A percentile compares a stretch with the other conserved stretches of the same genome.
Conservation (phyloP, 1,140 invertebrate species). For the Penaeus chinensis region DNA sequence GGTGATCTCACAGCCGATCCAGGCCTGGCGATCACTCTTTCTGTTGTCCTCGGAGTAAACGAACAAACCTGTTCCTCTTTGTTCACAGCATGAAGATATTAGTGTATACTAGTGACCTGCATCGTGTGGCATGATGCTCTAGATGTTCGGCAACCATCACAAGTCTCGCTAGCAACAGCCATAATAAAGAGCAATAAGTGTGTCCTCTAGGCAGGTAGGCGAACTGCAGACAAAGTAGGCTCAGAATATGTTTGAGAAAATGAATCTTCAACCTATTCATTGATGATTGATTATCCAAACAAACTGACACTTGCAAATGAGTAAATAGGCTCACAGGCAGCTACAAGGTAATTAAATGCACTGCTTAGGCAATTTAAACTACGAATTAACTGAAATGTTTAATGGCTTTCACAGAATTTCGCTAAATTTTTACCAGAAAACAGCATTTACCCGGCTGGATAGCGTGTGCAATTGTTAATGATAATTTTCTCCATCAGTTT, state of each 20-base stretch:
- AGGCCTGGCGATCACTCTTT: not conserved
- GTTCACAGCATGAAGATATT: slow-evolving; percentile 11
- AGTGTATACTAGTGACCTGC: slow-evolving; percentile 2
- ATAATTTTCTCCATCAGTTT: too few species aligned
- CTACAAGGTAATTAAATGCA: too few species aligned
- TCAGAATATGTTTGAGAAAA: slow-evolving; percentile 5
- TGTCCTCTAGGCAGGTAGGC: slow-evolving; percentile 30
- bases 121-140: slow-evolving; percentile 14
- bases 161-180: slow-evolving; percentile 26
- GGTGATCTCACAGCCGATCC: not conserved
- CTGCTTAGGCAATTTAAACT: too few species aligned
- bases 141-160: slow-evolving; percentile 24
- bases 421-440: too few species aligned
- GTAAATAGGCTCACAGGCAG: too few species aligned
- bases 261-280: not conserved
- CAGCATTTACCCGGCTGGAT: too few species aligned
- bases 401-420: too few species aligned
- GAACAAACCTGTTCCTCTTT: not conserved
- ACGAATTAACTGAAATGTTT: too few species aligned
- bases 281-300: slow-evolving; percentile 6
- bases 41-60: not conserved
- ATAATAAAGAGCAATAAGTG: not conserved
- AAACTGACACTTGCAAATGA: too few species aligned
- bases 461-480: too few species aligned
- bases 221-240: not conserved